phyloP scores from a whole-genome alignment of 2,797 vertebrate genomes.

The Eospalax fontanierii region DNA sequence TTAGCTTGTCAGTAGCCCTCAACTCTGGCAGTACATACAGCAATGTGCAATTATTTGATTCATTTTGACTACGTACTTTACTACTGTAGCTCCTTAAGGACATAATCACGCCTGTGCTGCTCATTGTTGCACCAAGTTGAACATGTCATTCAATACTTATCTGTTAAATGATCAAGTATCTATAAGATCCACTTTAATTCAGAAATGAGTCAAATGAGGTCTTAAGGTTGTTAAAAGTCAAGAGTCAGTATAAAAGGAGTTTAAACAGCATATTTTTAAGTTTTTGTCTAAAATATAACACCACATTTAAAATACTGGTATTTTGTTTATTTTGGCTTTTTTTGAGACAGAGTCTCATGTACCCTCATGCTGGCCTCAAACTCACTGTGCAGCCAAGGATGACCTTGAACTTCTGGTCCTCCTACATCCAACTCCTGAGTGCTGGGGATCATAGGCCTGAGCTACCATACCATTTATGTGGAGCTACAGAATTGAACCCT shows the following conservation, averaged over 20 bases:
- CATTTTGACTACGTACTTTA: constrained; percentile 56
- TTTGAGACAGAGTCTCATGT: neutral
- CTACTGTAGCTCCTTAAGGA: constrained; percentile 21
- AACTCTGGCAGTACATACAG: constrained; percentile 29
- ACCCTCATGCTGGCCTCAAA: neutral
- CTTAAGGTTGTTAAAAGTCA: constrained; percentile 32
- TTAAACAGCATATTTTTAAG: constrained; percentile 42
- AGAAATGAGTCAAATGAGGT: constrained; percentile 19
- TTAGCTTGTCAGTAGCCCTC: neutral
- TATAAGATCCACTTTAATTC: constrained; percentile 69
- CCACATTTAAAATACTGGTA: constrained; percentile 39
- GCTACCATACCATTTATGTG: neutral
- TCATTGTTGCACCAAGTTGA: constrained; percentile 15
- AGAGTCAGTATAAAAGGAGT: constrained; percentile 30
- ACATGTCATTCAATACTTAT: constrained; percentile 39
- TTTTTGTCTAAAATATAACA: constrained; percentile 60
- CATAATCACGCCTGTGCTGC: constrained; percentile 12
- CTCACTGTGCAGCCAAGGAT: neutral
- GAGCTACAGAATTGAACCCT: neutral
- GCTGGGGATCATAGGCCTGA: neutral
- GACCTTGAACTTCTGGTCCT: neutral
- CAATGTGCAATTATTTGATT: constrained; percentile 67
- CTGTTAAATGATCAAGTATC: constrained; percentile 52
- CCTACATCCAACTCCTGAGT: neutral
- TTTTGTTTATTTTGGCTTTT: neutral